Percentiles rank a stretch among this genome's conserved stretches.
These are phyloP conservation scores for Micronycteris hirsuta DNA, from an alignment of 2,113 vertebrate species.

Conservation along the genomic window DNA sequence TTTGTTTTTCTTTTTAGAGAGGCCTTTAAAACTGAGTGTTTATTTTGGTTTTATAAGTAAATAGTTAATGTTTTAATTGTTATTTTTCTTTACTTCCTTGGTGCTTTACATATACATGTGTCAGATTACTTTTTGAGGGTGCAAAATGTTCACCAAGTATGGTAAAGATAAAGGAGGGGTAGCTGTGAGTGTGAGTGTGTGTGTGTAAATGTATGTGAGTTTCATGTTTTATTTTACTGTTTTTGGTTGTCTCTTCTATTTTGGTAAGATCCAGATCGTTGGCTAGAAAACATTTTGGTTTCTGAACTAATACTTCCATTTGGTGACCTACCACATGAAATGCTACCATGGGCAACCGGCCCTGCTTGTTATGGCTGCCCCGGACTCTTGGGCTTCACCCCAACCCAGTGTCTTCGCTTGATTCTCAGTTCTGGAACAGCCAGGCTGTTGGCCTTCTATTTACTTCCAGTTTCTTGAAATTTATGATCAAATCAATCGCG, in stretches of 20 bases:
- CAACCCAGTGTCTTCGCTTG: not conserved
- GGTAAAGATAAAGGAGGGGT: not conserved
- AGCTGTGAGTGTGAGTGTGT: not conserved
- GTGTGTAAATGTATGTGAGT: not conserved
- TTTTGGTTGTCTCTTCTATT: not conserved
- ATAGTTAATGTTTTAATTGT: not conserved
- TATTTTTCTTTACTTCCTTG: not conserved
- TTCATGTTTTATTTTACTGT: not conserved
- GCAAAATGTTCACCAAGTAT: not conserved
- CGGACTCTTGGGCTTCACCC: not conserved
- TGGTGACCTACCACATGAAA: not conserved
- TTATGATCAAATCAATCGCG: not conserved
- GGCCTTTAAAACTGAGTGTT: not conserved
- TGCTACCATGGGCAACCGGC: not conserved
- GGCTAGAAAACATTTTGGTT: not conserved
- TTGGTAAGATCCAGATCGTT: not conserved
- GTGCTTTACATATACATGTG: not conserved
- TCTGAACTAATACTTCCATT: not conserved
- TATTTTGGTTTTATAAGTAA: not conserved
- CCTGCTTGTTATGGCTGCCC: not conserved
- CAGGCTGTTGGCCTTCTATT: not conserved
- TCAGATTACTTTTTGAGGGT: not conserved
- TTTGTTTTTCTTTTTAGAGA: not conserved
- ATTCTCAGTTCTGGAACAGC: not conserved
- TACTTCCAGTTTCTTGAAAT: not conserved